phyloP scores from a whole-genome alignment of 2,888 invertebrate species.

The Sabatieria punctata region DNA sequence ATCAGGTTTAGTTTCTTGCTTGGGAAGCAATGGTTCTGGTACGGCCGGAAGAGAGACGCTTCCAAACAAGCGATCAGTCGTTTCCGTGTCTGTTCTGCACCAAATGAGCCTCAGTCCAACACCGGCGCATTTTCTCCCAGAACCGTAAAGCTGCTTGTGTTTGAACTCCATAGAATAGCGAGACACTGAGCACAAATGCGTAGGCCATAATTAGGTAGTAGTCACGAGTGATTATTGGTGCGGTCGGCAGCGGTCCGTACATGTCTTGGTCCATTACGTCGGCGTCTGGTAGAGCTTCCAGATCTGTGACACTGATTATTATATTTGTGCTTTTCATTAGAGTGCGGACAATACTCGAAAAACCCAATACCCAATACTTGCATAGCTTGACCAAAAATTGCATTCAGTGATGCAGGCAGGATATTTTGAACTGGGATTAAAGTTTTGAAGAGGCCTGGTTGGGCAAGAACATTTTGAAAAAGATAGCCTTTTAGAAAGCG shows the following conservation, averaged over 20 bases:
- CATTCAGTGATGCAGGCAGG: no score
- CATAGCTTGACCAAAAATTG: no score
- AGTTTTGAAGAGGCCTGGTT: no score
- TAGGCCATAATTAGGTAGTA: constrained; percentile 64
- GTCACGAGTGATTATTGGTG: constrained; percentile 58
- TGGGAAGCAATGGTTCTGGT: no score
- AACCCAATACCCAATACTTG: no score
- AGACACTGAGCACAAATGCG: constrained; percentile 59
- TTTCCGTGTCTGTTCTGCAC: not conserved
- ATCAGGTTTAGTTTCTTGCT: no score
- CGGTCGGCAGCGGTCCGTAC: constrained; percentile 56
- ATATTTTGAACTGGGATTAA: no score
- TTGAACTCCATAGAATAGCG: constrained; percentile 55
- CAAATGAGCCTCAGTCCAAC: constrained; percentile 74
- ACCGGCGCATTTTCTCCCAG: constrained; percentile 62
- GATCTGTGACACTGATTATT: constrained; percentile 4
- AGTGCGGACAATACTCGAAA: no score
- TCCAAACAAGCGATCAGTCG: not conserved
- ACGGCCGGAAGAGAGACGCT: no score
- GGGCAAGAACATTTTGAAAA: no score
- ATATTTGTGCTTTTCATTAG: no score
- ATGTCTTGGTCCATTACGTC: constrained; percentile 24
- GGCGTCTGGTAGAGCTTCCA: constrained; percentile 44
- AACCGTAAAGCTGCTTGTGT: constrained; percentile 60
- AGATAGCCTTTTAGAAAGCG: no score